Percentiles rank a stretch among this genome's conserved stretches.
Evolutionary conservation across 2,113 vertebrate genomes (phyloP).

Genomic region (Microcebus tavaratra): DNA sequence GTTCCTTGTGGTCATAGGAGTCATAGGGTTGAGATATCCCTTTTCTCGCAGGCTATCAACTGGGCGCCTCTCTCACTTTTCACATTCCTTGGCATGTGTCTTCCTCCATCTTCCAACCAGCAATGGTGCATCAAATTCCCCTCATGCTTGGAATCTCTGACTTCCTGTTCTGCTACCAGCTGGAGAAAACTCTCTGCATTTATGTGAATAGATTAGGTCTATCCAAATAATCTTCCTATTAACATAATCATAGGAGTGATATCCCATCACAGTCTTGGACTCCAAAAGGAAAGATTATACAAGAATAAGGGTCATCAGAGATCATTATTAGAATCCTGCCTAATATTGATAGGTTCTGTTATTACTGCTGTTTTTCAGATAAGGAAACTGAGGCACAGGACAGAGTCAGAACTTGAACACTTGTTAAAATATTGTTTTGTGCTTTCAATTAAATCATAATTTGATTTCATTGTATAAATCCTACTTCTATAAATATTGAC

Average conservation of each 20-base stretch:
- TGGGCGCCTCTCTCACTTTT: neutral
- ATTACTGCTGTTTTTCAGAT: neutral
- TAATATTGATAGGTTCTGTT: neutral
- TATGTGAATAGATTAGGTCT: neutral
- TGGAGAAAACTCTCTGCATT: neutral
- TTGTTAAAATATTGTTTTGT: neutral
- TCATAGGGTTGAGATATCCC: neutral
- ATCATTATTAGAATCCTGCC: neutral
- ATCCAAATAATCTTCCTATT: neutral
- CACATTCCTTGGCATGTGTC: neutral
- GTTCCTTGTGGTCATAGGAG: accelerated
- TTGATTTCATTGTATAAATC: neutral
- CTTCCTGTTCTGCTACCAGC: neutral
- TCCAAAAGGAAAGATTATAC: neutral
- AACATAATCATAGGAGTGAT: too few species aligned
- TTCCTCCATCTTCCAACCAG: neutral
- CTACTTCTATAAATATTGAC: neutral
- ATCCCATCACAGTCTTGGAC: neutral
- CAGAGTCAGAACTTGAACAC: neutral
- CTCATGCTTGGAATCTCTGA: neutral
- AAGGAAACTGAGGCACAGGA: neutral
- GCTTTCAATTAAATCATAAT: neutral
- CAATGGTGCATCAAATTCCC: too few species aligned
- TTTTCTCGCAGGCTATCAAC: neutral
- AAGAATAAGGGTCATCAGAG: neutral